phyloP scores from a whole-genome alignment of 2,888 invertebrate genomes.

The Lithosia quadra region DNA sequence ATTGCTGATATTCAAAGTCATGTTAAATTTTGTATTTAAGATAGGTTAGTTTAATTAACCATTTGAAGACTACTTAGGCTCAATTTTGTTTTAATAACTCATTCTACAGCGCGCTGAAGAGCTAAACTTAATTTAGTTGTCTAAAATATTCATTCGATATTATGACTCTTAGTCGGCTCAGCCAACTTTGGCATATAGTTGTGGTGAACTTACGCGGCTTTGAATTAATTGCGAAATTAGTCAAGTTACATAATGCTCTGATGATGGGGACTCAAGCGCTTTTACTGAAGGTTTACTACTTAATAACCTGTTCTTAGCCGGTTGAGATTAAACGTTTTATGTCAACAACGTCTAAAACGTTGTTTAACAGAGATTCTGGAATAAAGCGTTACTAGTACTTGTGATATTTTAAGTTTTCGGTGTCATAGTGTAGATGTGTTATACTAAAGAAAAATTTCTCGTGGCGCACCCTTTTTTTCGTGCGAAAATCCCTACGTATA shows the following conservation, averaged over 20 bases:
- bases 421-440: not conserved
- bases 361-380: conserved; percentile 34
- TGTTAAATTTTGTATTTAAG: not conserved
- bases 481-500: too few species aligned
- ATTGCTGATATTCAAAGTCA: not conserved
- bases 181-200: conserved; percentile 46
- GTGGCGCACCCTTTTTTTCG: not conserved
- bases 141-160: conserved; percentile 37
- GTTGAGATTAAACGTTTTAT: conserved; percentile 52
- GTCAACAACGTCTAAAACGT: conserved; percentile 47
- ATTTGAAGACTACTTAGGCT: not conserved
- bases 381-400: conserved; percentile 22
- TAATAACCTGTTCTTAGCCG: conserved; percentile 62
- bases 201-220: conserved; percentile 45
- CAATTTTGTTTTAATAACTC: conserved; percentile 10
- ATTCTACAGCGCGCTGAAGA: conserved; percentile 15
- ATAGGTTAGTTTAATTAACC: not conserved
- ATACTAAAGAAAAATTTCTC: too few species aligned
- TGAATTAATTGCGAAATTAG: conserved; percentile 63
- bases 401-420: conserved; percentile 19
- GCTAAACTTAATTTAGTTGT: conserved; percentile 14
- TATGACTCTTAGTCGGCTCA: conserved; percentile 21
- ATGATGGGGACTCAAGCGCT: conserved; percentile 51
- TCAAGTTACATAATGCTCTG: conserved; percentile 54
- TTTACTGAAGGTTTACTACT: conserved; percentile 63